Conservation (phyloP, 92 coral and sea anemone genomes). For the Epizoanthus illoricatus region DNA sequence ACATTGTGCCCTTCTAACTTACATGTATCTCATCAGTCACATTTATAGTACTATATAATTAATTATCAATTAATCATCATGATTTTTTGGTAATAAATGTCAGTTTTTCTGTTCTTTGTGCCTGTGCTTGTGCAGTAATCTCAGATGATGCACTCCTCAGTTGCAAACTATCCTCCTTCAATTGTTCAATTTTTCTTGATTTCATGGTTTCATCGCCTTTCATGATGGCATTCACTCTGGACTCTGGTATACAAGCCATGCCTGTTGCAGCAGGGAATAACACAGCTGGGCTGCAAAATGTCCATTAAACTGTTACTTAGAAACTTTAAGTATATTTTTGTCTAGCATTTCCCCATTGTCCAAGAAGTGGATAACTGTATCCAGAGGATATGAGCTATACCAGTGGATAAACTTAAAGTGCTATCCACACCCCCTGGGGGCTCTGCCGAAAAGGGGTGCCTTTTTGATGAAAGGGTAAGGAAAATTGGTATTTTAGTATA, state of each 20-base stretch:
- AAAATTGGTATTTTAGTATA: too few species aligned
- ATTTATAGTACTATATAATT: neutral
- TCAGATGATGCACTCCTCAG: constrained; percentile 62
- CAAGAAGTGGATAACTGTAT: too few species aligned
- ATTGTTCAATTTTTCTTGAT: constrained; percentile 35
- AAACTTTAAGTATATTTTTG: neutral
- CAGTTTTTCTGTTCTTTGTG: neutral
- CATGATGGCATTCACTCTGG: constrained; percentile 43
- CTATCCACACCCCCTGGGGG: too few species aligned
- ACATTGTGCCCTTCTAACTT: too few species aligned
- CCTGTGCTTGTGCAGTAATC: constrained; percentile 50
- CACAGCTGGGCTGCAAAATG: constrained; percentile 46
- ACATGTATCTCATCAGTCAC: too few species aligned
- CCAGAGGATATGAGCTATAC: too few species aligned
- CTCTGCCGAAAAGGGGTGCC: too few species aligned
- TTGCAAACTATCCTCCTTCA: constrained; percentile 60
- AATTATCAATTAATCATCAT: neutral
- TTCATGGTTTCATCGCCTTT: constrained; percentile 52
- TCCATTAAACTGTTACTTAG: neutral
- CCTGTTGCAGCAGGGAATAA: constrained; percentile 62
- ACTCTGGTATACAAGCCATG: constrained; percentile 12
- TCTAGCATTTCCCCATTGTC: too few species aligned
- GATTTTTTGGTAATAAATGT: neutral
- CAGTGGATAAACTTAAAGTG: too few species aligned
- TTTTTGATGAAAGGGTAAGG: too few species aligned